Conservation (phyloP, 2,888 invertebrate species). For the Cataglyphis cursor region DNA sequence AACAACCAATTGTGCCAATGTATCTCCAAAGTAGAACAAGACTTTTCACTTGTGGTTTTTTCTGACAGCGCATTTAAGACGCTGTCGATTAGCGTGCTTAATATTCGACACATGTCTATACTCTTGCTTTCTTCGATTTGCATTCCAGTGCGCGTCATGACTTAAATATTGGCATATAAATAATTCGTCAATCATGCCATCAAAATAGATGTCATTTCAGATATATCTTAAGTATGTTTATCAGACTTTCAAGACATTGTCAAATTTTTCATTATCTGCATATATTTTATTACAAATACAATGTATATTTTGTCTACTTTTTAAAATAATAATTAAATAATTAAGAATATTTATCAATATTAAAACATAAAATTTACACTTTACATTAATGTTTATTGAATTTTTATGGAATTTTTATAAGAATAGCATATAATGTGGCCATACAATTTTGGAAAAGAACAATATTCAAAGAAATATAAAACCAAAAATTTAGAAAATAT, state of each 20-base stretch:
- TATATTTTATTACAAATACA: neutral
- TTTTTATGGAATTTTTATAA: constrained; percentile 3
- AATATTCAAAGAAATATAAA: neutral
- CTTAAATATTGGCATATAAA: constrained; percentile 71
- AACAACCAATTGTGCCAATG: neutral
- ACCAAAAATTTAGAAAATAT: neutral
- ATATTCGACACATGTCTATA: constrained; percentile 71
- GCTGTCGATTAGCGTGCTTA: constrained; percentile 39
- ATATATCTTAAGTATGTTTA: neutral
- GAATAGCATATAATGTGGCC: neutral
- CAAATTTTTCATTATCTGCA: neutral
- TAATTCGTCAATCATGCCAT: constrained; percentile 46
- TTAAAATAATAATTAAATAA: neutral
- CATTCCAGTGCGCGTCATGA: constrained; percentile 63
- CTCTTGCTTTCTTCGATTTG: constrained; percentile 80
- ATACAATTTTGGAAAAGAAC: neutral
- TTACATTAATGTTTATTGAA: neutral
- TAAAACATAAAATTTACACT: neutral
- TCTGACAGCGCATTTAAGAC: constrained; percentile 16
- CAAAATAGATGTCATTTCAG: neutral
- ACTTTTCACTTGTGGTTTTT: constrained; percentile 22
- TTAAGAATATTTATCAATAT: neutral
- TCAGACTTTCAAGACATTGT: neutral
- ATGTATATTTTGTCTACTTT: neutral
- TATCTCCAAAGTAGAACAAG: neutral